A percentile compares a stretch with the other conserved stretches of the same genome.
Conservation (phyloP, 2,113 vertebrate species). For the Coturnix japonica region DNA sequence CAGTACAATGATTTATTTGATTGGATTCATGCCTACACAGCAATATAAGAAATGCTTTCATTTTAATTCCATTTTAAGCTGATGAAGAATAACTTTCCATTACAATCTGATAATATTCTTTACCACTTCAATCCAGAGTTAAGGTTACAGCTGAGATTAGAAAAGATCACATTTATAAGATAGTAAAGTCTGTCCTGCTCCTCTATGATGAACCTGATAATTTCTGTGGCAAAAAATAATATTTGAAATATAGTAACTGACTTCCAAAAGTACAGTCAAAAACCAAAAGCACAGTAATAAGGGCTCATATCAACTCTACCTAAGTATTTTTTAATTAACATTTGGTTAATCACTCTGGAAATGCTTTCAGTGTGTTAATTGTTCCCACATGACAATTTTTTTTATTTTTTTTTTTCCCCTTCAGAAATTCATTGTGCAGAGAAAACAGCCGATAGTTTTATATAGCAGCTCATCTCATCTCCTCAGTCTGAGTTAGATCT, state of each 20-base stretch:
- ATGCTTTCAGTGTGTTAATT: neutral
- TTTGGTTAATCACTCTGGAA: neutral
- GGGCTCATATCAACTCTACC: neutral
- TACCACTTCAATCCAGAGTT: neutral
- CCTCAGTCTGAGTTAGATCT: neutral
- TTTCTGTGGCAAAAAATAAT: neutral
- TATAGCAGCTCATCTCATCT: rapidly evolving
- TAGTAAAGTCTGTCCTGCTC: neutral
- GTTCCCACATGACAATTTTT: neutral
- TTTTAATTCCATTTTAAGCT: neutral
- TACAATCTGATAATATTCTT: neutral
- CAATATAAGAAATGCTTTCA: neutral
- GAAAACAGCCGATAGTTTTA: neutral
- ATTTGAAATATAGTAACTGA: neutral
- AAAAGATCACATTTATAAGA: neutral
- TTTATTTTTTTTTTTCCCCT: neutral
- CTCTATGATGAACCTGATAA: neutral
- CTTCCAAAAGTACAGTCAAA: neutral
- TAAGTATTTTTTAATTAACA: neutral
- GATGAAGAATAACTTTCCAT: neutral
- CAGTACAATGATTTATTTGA: neutral
- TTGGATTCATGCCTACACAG: neutral
- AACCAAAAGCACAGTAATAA: neutral
- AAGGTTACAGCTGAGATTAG: neutral
- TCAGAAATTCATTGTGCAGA: neutral